Evolutionary conservation across 2,113 vertebrate genomes (phyloP), one percentile per base, ranked within the genome.

Genomic region (Sclerurus mexicanus): DNA sequence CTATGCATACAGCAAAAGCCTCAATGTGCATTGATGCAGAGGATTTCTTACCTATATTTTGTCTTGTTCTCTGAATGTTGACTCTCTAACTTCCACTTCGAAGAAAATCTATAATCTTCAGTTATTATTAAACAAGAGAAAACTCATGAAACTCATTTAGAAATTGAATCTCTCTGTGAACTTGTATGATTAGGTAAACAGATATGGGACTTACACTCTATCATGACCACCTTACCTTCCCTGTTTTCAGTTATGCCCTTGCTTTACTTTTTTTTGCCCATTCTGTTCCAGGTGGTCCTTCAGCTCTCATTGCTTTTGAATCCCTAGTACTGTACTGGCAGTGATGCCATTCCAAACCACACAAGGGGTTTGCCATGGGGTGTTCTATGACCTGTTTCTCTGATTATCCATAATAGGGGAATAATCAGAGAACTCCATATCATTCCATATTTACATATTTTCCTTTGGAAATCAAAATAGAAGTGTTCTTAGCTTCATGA

Each of bases 11-110:
- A 30, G 21, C 18, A 69, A 55, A 83, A 68, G 7, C 12, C 11
- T 25, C 0, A 1, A 3, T 8, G 44, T 8, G 10, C 10, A 60
- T 19, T 30, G 14, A 49, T 18, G 10, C 5, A 69, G 37, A 31
- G 8, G 12, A 1, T 8, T 69, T 52, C 63, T 44, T 35, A 60
- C 22, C 14, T 28, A 33, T 9, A 52, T 72, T 90, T 55, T 42
- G 6, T 27, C 21, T 68, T 64, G 7, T 68, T 83, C 19, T 64
- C 18, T 47, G 21, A 64, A 33, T 35, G 14, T 24, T 81, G 19
- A 30, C 33, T 85, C 9, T 28, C 27, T 62, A 47, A 47, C 16
- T 58, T 79, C 21, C 17, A n/a, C 27, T n/a, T 12, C 42, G 47
- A 58, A 74, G 10, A 64, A 87, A 74, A 63, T 3, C 2, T 28